phyloP scores from a whole-genome alignment of 2,888 invertebrate species.

The Pseudolycoriella hygida region DNA sequence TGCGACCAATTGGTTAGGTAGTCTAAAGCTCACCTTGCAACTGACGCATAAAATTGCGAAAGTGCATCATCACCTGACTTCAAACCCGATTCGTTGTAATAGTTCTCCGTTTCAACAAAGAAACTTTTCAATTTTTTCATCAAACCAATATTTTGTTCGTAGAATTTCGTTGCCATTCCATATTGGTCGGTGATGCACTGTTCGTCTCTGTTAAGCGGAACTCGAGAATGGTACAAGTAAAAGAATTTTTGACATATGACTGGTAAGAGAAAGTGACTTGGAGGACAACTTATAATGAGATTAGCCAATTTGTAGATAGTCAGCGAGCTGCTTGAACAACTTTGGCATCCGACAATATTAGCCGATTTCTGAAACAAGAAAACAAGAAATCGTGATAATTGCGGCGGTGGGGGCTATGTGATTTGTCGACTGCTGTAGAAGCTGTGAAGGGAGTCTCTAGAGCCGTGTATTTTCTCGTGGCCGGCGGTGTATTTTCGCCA shows the following conservation, averaged over 20 bases:
- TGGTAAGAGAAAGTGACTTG: constrained; percentile 49
- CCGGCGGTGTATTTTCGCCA: no score
- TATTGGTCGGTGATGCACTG: constrained; percentile 17
- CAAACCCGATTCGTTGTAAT: constrained; percentile 33
- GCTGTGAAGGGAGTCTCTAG: no score
- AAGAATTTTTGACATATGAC: constrained; percentile 66
- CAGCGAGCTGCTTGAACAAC: constrained; percentile 36
- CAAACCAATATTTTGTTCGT: constrained; percentile 48
- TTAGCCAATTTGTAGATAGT: constrained; percentile 60
- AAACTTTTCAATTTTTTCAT: constrained; percentile 52
- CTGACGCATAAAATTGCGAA: constrained; percentile 23
- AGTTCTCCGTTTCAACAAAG: constrained; percentile 42
- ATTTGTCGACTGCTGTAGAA: no score
- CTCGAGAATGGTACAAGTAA: constrained; percentile 43
- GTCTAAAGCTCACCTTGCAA: constrained; percentile 20
- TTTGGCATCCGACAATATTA: constrained; percentile 32
- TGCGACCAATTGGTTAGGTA: constrained; percentile 2
- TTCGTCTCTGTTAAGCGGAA: constrained; percentile 27
- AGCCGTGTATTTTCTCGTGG: no score
- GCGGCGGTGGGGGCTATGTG: background rate
- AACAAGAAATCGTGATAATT: background rate
- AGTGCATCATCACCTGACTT: constrained; percentile 23
- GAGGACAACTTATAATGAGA: constrained; percentile 46
- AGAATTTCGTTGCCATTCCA: constrained; percentile 58
- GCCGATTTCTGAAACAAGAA: constrained; percentile 38